Conservation (phyloP, 2,888 invertebrate species). For the Eumerus sabulonum region DNA sequence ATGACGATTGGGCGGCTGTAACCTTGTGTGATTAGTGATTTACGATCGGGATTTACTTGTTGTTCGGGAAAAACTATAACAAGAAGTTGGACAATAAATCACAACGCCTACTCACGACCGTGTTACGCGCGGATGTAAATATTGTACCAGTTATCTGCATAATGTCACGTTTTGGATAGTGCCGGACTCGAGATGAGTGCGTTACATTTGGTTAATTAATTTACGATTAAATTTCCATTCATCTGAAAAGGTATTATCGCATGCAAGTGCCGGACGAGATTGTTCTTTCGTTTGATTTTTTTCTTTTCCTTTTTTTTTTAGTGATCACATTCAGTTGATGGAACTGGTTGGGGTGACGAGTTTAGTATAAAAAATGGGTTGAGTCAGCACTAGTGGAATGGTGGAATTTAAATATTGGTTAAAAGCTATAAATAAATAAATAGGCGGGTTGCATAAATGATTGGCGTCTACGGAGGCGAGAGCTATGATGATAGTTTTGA, state of each 20-base stretch:
- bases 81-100: slow-evolving; percentile 52
- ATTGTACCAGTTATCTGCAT: slow-evolving; percentile 36
- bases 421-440: slow-evolving; percentile 20
- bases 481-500: too few species aligned
- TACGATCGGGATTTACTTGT: slow-evolving; percentile 23
- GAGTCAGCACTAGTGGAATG: slow-evolving; percentile 28
- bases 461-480: slow-evolving; percentile 17
- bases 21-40: slow-evolving; percentile 39
- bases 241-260: not conserved
- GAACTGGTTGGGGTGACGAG: slow-evolving; percentile 18
- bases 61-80: slow-evolving; percentile 20
- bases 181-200: not conserved
- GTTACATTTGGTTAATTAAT: slow-evolving; percentile 24
- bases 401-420: slow-evolving; percentile 30
- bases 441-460: slow-evolving; percentile 16
- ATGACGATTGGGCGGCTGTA: slow-evolving; percentile 1
- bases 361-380: slow-evolving; percentile 49
- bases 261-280: too few species aligned
- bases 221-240: slow-evolving; percentile 37
- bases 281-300: too few species aligned
- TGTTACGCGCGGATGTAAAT: slow-evolving; percentile 23
- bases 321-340: not conserved
- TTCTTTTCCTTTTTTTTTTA: too few species aligned
- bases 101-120: slow-evolving; percentile 41
- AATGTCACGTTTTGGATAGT: slow-evolving; percentile 10